A percentile compares a stretch with the other conserved stretches of the same genome.
Conservation (phyloP, 2,888 invertebrate genomes). For the Merodon equestris region DNA sequence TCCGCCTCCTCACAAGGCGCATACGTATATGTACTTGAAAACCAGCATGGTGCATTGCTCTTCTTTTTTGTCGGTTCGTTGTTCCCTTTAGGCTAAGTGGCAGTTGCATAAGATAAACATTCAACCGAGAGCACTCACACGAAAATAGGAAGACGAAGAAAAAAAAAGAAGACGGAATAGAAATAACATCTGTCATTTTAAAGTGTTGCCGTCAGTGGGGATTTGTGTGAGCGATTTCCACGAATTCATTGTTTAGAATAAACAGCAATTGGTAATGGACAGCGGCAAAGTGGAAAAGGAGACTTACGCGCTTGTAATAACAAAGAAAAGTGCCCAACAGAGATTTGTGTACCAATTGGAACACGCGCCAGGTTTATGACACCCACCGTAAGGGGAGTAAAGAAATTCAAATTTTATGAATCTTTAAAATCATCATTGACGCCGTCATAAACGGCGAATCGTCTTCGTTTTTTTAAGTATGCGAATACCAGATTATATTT, state of each 20-base stretch:
- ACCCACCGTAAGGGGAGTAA: too few relatives aligned
- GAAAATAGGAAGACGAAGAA: conserved; percentile 9
- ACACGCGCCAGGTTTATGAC: too few relatives aligned
- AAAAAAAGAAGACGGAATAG: conserved; percentile 1
- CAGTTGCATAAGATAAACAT: conserved; percentile 17
- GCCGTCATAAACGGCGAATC: too few relatives aligned
- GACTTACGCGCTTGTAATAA: not conserved
- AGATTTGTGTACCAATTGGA: too few relatives aligned
- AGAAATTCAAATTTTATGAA: too few relatives aligned
- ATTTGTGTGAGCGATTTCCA: conserved; percentile 21
- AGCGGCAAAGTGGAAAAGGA: conserved; percentile 1
- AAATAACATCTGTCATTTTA: conserved; percentile 24
- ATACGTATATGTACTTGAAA: too few relatives aligned
- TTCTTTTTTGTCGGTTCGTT: too few relatives aligned
- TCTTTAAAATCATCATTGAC: too few relatives aligned
- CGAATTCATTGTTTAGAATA: conserved; percentile 20
- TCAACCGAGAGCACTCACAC: not conserved
- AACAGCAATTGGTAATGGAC: conserved; percentile 13
- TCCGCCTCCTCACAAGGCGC: too few relatives aligned
- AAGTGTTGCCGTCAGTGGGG: conserved; percentile 19
- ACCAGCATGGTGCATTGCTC: too few relatives aligned
- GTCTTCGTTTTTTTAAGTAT: too few relatives aligned
- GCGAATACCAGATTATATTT: too few relatives aligned
- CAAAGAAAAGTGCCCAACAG: conserved; percentile 12
- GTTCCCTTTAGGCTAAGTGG: not conserved